Conservation (phyloP, 2,888 invertebrate species). For the Agrochola lychnidis region DNA sequence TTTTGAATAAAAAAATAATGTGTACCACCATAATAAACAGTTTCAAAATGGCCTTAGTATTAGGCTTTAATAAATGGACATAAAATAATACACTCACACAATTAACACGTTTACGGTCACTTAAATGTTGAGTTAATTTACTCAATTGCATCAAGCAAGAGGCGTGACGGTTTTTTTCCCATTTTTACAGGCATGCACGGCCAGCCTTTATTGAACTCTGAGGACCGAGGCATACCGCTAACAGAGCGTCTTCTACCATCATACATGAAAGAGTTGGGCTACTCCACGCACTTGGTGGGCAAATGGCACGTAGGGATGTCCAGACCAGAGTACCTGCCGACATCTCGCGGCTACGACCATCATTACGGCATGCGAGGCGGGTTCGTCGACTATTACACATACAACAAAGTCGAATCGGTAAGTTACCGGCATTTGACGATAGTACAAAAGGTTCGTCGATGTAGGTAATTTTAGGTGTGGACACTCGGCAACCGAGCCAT, state of each 20-base stretch:
- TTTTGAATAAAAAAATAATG: no score
- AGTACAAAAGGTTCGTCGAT: conserved; percentile 37
- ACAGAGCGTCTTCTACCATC: conserved; percentile 91
- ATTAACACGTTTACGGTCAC: conserved; percentile 5
- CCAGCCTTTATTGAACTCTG: conserved; percentile 82
- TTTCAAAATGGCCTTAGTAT: conserved; percentile 12
- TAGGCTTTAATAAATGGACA: background rate
- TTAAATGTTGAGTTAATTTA: conserved; percentile 24
- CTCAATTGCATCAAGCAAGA: conserved; percentile 10
- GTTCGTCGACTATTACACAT: conserved; percentile 93
- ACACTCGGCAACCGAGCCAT: conserved; percentile 56
- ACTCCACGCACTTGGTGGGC: conserved; percentile 95
- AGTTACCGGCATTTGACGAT: conserved; percentile 65
- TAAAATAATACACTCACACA: conserved; percentile 19
- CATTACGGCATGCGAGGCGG: conserved; percentile 95
- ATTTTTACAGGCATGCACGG: conserved; percentile 86
- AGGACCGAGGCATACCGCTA: conserved; percentile 86
- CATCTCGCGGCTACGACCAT: conserved; percentile 94
- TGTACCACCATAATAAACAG: background rate
- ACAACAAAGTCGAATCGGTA: conserved; percentile 85
- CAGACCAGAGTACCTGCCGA: conserved; percentile 93
- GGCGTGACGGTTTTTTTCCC: conserved; percentile 10
- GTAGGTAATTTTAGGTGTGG: conserved; percentile 53
- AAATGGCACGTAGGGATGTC: conserved; percentile 98
- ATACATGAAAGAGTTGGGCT: conserved; percentile 92